Percentiles rank a stretch among this genome's conserved stretches.
These are phyloP conservation scores for Drosophila kanapiae DNA, from an alignment of 1,140 invertebrate genomes.

Conservation along the genomic window DNA sequence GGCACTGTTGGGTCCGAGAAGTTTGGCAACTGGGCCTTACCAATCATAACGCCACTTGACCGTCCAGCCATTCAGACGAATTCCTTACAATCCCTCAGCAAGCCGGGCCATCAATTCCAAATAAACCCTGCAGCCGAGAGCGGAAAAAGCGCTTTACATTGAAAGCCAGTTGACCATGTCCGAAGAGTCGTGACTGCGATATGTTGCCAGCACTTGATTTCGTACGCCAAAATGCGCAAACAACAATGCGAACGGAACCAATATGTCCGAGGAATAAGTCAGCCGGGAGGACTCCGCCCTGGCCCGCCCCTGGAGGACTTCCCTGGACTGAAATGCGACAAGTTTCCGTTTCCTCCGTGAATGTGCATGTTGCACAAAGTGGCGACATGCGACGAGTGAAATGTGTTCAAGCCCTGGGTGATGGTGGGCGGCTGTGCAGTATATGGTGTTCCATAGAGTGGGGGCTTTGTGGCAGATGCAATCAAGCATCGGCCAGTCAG, in stretches of 20 bases:
- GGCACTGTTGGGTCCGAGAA: slow-evolving; percentile 2
- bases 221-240: slow-evolving; percentile 48
- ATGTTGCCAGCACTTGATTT: slow-evolving; percentile 59
- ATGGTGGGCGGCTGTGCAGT: not conserved
- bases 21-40: slow-evolving; percentile 40
- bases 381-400: slow-evolving; percentile 51
- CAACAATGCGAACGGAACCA: slow-evolving; percentile 54
- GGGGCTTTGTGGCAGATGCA: slow-evolving; percentile 36
- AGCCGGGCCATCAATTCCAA: slow-evolving; percentile 32
- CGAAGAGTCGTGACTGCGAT: slow-evolving; percentile 41
- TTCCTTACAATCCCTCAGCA: slow-evolving; percentile 26
- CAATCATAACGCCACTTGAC: slow-evolving; percentile 41
- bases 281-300: slow-evolving; percentile 10
- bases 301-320: not conserved
- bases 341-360: slow-evolving; percentile 51
- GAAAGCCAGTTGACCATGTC: slow-evolving; percentile 45
- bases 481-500: slow-evolving; percentile 40
- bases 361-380: slow-evolving; percentile 60
- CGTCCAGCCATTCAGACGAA: slow-evolving; percentile 22
- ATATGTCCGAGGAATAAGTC: slow-evolving; percentile 52
- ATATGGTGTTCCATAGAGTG: not conserved
- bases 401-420: slow-evolving; percentile 16
- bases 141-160: slow-evolving; percentile 24
- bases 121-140: slow-evolving; percentile 29
- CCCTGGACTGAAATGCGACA: slow-evolving; percentile 41